These are phyloP conservation scores for Heliconius melpomene DNA, from an alignment of 1,140 invertebrate species.

Conservation along the genomic window DNA sequence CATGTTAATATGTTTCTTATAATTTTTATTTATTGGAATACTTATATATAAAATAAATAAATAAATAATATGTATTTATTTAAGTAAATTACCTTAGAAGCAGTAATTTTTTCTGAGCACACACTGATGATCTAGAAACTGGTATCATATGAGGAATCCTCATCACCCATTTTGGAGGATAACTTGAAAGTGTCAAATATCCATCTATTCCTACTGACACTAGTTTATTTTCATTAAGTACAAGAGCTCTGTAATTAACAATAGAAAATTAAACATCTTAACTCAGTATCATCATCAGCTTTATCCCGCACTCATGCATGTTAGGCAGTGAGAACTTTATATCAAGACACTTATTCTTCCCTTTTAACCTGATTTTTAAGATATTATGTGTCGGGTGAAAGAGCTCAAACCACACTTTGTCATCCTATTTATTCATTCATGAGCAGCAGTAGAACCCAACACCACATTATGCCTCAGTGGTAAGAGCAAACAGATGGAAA, in stretches of 20 bases:
- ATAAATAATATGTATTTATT: neutral
- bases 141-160: slow-evolving; percentile 88
- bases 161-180: slow-evolving; percentile 84
- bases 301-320: no score
- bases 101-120: slow-evolving; percentile 82
- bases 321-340: no score
- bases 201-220: slow-evolving; percentile 91
- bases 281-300: no score
- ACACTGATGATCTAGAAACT: slow-evolving; percentile 83
- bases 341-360: no score
- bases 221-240: slow-evolving; percentile 84
- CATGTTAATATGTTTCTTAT: no score
- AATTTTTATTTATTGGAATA: no score
- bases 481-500: no score
- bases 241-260: slow-evolving; percentile 82
- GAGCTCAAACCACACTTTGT: neutral
- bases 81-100: slow-evolving; percentile 83
- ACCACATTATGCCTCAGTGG: no score
- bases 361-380: no score
- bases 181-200: slow-evolving; percentile 85
- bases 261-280: neutral
- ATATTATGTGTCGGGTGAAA: neutral
- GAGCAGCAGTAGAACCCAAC: no score
- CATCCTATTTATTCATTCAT: no score
- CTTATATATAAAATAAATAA: no score